Evolutionary conservation across 2,113 vertebrate species (phyloP), one percentile per base, ranked within the genome.

Genomic region (Indri indri): DNA sequence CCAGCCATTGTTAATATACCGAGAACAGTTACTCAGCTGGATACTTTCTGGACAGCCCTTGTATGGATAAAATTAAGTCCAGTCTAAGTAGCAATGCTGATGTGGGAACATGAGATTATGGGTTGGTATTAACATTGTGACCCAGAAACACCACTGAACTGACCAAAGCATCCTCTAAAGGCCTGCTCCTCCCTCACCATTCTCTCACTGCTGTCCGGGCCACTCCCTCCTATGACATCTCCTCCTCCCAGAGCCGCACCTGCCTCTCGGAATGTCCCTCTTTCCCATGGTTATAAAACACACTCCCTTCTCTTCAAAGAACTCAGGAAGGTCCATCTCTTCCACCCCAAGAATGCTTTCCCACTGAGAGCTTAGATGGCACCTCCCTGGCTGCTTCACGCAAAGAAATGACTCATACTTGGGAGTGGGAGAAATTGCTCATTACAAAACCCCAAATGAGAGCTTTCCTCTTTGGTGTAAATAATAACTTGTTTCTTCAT

Each of bases 251-350:
- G 47, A 0, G 5, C 81, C 92, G 90, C 83, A 42, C 25, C 80
- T 79, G 10, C 20, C 57, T 32, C 32, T 59, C 6, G 23, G 22
- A 77, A 74, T 1, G 42, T 37, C 37, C 54, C 11, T 79, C 16
- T 84, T 90, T 85, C 93, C 66, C 65, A 68, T 63, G 85, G 25
- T 40, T 73, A 17, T 54, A 59, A 92, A 90, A 61, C 13, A 90
- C 70, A 95, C 89, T 93, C 91, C 88, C 74, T 96, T 77, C 40
- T 23, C 76, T 95, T 95, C 95, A 95, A 79, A 93, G 91, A 45
- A 34, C 23, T 42, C 32, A 25, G 32, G 57, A 79, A 76, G 8
- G 59, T n/a, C 70, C 87, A 27, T 47, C 25, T 76, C 84, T 73
- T 37, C 90, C 0, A 0, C 91, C 68, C 52, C 11, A 66, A 27